phyloP scores from a whole-genome alignment of 35 echinoderm and acorn worm species.

The Diadema setosum region DNA sequence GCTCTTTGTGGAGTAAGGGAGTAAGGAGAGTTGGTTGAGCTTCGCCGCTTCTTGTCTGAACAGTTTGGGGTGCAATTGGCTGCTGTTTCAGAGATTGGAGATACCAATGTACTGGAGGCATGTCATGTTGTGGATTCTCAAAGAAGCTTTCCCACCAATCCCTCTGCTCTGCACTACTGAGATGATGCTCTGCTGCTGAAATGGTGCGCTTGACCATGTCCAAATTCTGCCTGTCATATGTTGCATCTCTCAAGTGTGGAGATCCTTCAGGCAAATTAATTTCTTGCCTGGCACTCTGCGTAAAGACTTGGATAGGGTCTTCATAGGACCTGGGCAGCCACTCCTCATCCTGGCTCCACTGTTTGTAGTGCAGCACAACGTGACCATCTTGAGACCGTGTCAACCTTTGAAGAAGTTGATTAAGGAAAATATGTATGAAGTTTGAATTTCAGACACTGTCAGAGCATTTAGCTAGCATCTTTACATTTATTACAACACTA shows the following conservation, averaged over 20 bases:
- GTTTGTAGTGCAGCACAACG: not conserved
- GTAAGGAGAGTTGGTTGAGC: not conserved
- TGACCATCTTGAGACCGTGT: not conserved
- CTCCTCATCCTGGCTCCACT: not conserved
- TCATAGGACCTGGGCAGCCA: not conserved
- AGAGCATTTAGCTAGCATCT: too few relatives aligned
- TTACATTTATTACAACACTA: too few relatives aligned
- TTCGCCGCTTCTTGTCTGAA: not conserved
- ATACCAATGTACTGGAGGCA: not conserved
- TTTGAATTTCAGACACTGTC: not conserved
- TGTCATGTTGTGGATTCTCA: not conserved
- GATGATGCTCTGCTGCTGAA: not conserved
- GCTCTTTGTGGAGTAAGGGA: not conserved
- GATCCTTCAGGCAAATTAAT: not conserved
- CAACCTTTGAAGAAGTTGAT: not conserved
- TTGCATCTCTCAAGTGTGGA: not conserved
- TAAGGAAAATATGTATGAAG: not conserved
- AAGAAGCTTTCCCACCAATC: not conserved
- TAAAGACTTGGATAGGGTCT: not conserved
- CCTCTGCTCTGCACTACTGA: not conserved
- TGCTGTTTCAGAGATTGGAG: not conserved
- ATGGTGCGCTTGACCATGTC: not conserved
- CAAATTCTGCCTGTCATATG: not conserved
- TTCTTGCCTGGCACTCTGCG: not conserved
- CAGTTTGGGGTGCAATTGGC: not conserved